Conservation (phyloP, 2,888 invertebrate species). For the Galerucella calmariensis region DNA sequence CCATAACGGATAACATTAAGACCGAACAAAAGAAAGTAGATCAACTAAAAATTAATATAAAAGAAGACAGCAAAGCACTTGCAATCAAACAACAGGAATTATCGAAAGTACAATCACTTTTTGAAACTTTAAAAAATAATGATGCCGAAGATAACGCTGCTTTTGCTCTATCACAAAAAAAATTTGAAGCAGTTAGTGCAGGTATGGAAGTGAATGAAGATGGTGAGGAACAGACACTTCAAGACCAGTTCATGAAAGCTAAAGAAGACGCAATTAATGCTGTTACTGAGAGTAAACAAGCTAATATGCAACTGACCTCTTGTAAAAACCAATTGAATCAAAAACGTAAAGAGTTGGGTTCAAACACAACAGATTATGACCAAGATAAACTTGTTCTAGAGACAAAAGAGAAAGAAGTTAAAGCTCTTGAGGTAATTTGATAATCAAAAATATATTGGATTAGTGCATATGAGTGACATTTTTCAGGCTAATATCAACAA, state of each 20-base stretch:
- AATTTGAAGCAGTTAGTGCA: conserved; percentile 72
- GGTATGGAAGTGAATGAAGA: conserved; percentile 77
- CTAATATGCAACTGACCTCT: conserved; percentile 79
- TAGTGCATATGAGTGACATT: conserved; percentile 25
- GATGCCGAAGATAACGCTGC: conserved; percentile 76
- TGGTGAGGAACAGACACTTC: conserved; percentile 84
- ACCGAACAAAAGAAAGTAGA: conserved; percentile 76
- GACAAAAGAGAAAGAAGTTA: conserved; percentile 69
- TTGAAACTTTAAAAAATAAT: conserved; percentile 75
- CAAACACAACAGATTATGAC: conserved; percentile 74
- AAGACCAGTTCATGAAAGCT: conserved; percentile 88
- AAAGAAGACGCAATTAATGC: conserved; percentile 81
- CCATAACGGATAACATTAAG: conserved; percentile 73
- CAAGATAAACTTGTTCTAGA: conserved; percentile 73
- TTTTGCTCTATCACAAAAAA: conserved; percentile 78
- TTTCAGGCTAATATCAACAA: conserved; percentile 62
- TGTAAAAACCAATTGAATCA: conserved; percentile 71
- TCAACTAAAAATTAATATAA: conserved; percentile 73
- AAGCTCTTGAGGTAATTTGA: conserved; percentile 67
- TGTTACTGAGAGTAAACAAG: conserved; percentile 81
- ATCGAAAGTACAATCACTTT: conserved; percentile 71
- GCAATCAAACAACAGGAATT: conserved; percentile 72
- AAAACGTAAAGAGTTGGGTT: conserved; percentile 75
- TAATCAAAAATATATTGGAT: not conserved
- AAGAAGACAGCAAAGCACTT: conserved; percentile 75